Conservation (phyloP, 2,888 invertebrate genomes). For the Ceraclea dissimilis region DNA sequence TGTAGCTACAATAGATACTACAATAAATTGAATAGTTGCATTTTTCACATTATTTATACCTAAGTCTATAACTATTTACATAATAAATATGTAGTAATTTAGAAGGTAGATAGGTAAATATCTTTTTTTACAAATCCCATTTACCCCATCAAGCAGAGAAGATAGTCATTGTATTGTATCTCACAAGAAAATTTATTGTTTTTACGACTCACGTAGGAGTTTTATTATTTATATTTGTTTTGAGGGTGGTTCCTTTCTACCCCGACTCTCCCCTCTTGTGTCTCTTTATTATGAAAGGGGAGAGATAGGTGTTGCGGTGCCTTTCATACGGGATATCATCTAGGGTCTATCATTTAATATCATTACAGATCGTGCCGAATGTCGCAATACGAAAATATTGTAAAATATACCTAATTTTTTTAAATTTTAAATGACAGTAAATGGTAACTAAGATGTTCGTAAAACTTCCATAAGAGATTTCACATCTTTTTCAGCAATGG, state of each 20-base stretch:
- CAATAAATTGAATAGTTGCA: no score
- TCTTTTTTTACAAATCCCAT: conserved; percentile 23
- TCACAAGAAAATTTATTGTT: conserved; percentile 27
- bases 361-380: not conserved
- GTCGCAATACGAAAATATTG: not conserved
- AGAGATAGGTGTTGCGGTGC: conserved; percentile 14
- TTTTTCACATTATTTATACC: no score
- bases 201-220: conserved; percentile 27
- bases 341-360: conserved; percentile 15
- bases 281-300: conserved; percentile 6
- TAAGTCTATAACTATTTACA: no score
- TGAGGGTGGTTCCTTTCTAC: conserved; percentile 16
- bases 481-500: no score
- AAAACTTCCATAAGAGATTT: no score
- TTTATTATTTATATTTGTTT: conserved; percentile 27
- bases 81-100: no score
- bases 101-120: no score
- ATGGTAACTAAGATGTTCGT: no score
- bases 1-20: no score
- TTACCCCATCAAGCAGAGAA: conserved; percentile 23
- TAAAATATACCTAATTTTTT: not conserved
- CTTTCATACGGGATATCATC: conserved; percentile 11
- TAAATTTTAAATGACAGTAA: no score
- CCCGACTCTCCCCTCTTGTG: conserved; percentile 4
- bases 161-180: conserved; percentile 22